Base-by-base conservation (phyloP, 2,113 vertebrate genomes). In the Peromyscus maniculatus region DNA sequence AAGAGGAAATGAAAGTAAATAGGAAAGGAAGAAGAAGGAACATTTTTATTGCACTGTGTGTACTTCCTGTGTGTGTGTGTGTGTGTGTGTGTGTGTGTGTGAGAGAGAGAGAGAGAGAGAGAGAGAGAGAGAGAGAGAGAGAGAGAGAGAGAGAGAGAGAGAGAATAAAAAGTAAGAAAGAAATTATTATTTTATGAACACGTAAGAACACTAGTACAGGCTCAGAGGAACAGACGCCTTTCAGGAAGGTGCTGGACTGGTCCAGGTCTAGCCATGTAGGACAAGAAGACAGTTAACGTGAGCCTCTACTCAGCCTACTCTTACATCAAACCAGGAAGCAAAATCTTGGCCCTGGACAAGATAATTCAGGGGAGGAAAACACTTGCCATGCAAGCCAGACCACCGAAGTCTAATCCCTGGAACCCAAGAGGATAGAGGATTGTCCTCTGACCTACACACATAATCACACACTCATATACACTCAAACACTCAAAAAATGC, bases 301-400 rank as follows among this genome's bases (percentile, higher is more conserved):
- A 94, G 90, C 13, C 1, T 16, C 57, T 55, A 5, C 49, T 89
- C 72, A 52, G 62, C 21, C 11, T 66, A 3, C 52, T 82, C 39
- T 78, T 78, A 82, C 31, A 39, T 87, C 78, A 91, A 86, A 57
- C 9, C 7, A 71, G 21, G 92, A 91, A 93, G 43, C 49, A 95
- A 71, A 92, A 75, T 74, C 46, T 80, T 87, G 67, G 22, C 24
- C 15, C 33, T 80, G 17, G 22, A n/a, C 49, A 57, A 57, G 33
- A 57, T 57, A 31, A 22, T 6, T 36, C 79, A 36, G 28, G 31
- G 15, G 16, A 52, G 17, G 17, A 80, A 80, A 36, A 33, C 33
- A 21, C 19, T 22, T 82, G 31, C 31, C 17, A 22, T 21, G 52
- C 33, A 36, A 57, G 78, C 31, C 49, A 55, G 78, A 57, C 31